These are phyloP conservation scores for Drosophila seclusa DNA, from an alignment of 2,888 invertebrate species.

Conservation along the genomic window DNA sequence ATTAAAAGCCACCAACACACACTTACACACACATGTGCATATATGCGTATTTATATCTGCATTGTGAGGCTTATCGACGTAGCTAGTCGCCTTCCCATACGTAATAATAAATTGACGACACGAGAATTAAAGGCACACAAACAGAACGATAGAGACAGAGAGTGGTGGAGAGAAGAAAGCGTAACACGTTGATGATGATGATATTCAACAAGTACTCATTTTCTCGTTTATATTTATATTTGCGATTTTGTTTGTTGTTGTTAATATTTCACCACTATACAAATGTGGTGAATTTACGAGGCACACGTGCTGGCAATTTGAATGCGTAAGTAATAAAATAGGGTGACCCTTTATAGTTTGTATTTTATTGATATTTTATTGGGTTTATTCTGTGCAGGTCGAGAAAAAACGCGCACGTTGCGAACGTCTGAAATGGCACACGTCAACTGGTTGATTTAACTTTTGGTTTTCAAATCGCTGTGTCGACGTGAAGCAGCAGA, in stretches of 20 bases:
- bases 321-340: background rate
- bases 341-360: conserved; percentile 1
- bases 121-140: conserved; percentile 9
- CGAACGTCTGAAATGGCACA: conserved; percentile 63
- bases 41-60: background rate
- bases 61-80: background rate
- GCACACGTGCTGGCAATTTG: conserved; percentile 37
- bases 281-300: conserved; percentile 51
- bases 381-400: background rate
- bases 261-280: conserved; percentile 40
- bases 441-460: conserved; percentile 61
- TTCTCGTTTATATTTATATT: conserved; percentile 35
- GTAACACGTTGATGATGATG: conserved; percentile 27
- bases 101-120: conserved; percentile 23
- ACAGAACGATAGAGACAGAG: conserved; percentile 3
- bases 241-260: conserved; percentile 35
- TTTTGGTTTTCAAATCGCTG: conserved; percentile 43
- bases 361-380: background rate
- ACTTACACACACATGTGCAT: background rate
- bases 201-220: conserved; percentile 66
- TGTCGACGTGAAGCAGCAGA: conserved; percentile 4
- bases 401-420: conserved; percentile 36
- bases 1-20: background rate
- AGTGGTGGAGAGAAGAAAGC: conserved; percentile 4
- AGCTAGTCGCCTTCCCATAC: conserved; percentile 31